A percentile compares a stretch with the other conserved stretches of the same genome.
Evolutionary conservation across 2,888 invertebrate genomes (phyloP).

Genomic region (Drosophila koepferae): DNA sequence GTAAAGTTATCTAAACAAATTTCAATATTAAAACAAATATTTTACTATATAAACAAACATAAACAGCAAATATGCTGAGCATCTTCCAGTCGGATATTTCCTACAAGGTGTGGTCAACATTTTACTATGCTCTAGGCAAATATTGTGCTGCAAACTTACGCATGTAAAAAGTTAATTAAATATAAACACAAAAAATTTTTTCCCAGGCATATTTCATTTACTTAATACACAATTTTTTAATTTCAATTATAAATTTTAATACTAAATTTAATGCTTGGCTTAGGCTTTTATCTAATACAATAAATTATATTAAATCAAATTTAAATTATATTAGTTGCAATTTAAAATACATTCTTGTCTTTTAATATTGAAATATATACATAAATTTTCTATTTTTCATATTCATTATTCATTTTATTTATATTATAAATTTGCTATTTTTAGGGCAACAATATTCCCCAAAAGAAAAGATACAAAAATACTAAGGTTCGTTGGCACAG

Average conservation of each 20-base stretch:
- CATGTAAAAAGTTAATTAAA: conserved; percentile 57
- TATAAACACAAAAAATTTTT: conserved; percentile 39
- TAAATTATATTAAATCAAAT: no score
- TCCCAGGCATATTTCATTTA: neutral
- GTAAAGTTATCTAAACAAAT: neutral
- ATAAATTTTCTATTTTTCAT: neutral
- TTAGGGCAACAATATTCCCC: neutral
- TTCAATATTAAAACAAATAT: neutral
- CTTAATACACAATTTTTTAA: neutral
- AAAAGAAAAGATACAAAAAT: neutral
- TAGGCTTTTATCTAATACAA: no score
- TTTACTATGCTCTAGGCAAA: conserved; percentile 4
- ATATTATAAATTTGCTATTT: neutral
- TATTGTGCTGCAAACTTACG: conserved; percentile 8
- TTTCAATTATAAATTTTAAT: no score
- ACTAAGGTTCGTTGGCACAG: neutral
- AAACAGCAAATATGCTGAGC: neutral
- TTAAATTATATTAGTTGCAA: no score
- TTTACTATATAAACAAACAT: no score
- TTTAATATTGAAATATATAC: neutral
- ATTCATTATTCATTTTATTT: no score
- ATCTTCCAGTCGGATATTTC: neutral
- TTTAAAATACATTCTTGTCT: no score
- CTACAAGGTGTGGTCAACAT: neutral
- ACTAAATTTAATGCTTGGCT: no score